A percentile compares a stretch with the other conserved stretches of the same genome.
These are phyloP conservation scores for Cremastinae sp. DNA, from an alignment of 2,888 invertebrate genomes.

Conservation along the genomic window DNA sequence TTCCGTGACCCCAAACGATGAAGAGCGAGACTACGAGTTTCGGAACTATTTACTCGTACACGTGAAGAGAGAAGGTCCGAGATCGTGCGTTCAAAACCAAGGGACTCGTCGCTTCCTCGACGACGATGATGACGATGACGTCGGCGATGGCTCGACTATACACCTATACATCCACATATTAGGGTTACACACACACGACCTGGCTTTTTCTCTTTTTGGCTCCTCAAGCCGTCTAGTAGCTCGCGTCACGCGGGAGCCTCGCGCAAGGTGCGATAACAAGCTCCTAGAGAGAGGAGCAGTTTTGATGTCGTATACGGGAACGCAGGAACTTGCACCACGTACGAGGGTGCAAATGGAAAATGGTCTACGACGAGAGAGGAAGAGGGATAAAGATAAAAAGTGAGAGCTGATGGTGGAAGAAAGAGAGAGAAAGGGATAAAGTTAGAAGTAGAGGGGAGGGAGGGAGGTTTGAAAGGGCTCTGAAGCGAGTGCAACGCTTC, in stretches of 20 bases:
- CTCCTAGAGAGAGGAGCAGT: slow-evolving; percentile 68
- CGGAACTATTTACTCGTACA: neutral
- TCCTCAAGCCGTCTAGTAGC: slow-evolving; percentile 67
- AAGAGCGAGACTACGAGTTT: neutral
- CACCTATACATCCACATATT: neutral
- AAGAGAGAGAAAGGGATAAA: neutral
- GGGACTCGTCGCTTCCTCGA: slow-evolving; percentile 6
- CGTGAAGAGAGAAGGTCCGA: neutral
- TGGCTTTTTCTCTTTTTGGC: slow-evolving; percentile 46
- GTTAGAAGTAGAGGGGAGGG: too few species aligned
- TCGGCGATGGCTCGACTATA: slow-evolving; percentile 25
- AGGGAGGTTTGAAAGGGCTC: slow-evolving; percentile 35
- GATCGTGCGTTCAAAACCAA: slow-evolving; percentile 8
- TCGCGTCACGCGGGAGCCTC: slow-evolving; percentile 53
- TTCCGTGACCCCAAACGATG: too few species aligned
- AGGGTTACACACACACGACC: slow-evolving; percentile 55
- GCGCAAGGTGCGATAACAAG: slow-evolving; percentile 75
- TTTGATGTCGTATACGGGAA: slow-evolving; percentile 21
- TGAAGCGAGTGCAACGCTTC: slow-evolving; percentile 65
- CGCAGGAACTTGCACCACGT: neutral
- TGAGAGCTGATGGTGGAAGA: too few species aligned
- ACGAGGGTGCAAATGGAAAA: neutral
- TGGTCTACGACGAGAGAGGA: neutral
- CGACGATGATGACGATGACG: slow-evolving; percentile 21
- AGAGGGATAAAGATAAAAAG: neutral